Evolutionary conservation across 1,140 invertebrate species (phyloP).

Genomic region (Zaprionus lachaisei): DNA sequence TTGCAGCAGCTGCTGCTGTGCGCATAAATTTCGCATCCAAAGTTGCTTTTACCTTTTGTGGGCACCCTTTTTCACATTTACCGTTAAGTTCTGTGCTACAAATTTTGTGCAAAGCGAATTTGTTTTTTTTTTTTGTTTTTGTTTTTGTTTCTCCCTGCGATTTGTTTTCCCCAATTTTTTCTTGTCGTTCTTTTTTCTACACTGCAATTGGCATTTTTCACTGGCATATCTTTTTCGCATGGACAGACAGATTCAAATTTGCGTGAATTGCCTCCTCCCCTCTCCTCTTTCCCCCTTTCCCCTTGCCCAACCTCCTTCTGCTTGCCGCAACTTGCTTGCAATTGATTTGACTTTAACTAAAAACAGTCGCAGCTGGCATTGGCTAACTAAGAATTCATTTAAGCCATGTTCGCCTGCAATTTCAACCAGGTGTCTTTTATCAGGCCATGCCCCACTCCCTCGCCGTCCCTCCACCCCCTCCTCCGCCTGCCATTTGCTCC

Average conservation of each 20-base stretch:
- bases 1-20: constrained; percentile 15
- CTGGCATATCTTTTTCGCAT: too few species aligned
- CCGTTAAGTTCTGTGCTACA: constrained; percentile 69
- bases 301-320: neutral
- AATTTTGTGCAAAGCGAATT: constrained; percentile 51
- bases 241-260: neutral
- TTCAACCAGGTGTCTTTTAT: constrained; percentile 43
- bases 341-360: constrained; percentile 18
- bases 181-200: neutral
- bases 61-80: constrained; percentile 67
- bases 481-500: neutral
- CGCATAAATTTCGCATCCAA: constrained; percentile 72
- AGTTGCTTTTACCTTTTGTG: constrained; percentile 79
- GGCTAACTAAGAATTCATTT: constrained; percentile 17
- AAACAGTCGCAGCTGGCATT: constrained; percentile 29
- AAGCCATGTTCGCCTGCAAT: constrained; percentile 15
- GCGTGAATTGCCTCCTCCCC: neutral
- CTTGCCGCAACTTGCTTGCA: neutral
- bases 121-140: constrained; percentile 6
- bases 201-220: too few species aligned
- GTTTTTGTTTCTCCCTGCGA: constrained; percentile 1
- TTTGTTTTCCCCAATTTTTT: neutral
- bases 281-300: neutral
- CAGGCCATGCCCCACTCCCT: neutral
- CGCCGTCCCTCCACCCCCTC: neutral